Evolutionary conservation across 2,797 vertebrate species (phyloP).

Genomic region (Gambusia yucatana): DNA sequence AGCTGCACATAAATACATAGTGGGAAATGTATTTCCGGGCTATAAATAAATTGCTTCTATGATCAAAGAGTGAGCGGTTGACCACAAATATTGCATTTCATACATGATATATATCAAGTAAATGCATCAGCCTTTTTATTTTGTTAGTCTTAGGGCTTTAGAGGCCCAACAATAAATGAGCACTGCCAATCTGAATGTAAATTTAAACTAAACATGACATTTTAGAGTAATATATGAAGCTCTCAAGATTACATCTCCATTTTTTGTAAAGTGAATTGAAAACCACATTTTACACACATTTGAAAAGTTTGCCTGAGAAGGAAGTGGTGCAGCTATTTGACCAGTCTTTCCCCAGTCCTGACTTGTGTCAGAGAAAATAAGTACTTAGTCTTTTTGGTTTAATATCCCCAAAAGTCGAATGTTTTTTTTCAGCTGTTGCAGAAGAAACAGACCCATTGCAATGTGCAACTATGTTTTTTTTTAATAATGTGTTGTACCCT

Average conservation of each 20-base stretch:
- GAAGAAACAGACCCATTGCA: background rate
- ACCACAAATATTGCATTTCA: constrained; percentile 9
- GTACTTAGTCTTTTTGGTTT: background rate
- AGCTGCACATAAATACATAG: constrained; percentile 34
- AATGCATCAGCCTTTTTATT: background rate
- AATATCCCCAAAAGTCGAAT: background rate
- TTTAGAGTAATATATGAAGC: background rate
- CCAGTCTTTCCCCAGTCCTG: background rate
- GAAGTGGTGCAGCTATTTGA: background rate
- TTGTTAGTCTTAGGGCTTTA: background rate
- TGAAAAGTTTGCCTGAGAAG: background rate
- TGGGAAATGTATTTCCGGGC: background rate
- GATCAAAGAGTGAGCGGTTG: constrained; percentile 1
- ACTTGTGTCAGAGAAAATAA: background rate
- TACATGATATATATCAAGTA: constrained; percentile 1
- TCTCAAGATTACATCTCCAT: background rate
- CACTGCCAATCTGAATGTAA: background rate
- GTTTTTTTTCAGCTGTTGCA: background rate
- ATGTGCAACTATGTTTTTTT: background rate
- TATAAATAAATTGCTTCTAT: constrained; percentile 6
- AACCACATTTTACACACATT: background rate
- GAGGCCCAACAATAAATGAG: background rate
- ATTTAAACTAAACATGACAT: background rate
- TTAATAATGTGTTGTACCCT: background rate
- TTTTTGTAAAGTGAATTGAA: background rate